Base-by-base conservation (phyloP, 2,888 invertebrate species). In the Drosophila fulvimacula region DNA sequence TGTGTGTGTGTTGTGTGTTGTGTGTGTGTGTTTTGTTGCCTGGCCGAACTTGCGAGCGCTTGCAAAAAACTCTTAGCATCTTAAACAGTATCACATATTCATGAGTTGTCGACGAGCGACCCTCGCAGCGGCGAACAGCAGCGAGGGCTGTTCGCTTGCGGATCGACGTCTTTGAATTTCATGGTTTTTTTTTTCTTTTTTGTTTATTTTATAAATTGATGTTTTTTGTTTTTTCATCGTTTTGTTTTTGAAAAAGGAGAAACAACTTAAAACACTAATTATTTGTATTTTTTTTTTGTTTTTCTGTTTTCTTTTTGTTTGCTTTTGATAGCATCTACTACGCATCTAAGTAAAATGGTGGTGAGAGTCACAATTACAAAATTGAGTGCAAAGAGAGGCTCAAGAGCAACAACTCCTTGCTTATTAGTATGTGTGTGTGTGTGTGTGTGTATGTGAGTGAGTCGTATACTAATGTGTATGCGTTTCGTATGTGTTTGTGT, bases 41-140 rank as follows among this genome's bases (percentile, higher is more conserved):
- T 73, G 75, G 68, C 75, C 76, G 78, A 36, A 57, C 65, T 62
- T 10, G 66, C 73, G 76, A 72, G 77, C 73, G 49, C 79, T 72
- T 30, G 72, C 78, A 75, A 64, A 73, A 84, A 82, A 88, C 88
- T 82, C 90, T 90, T 91, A 90, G 91, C 90, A 88, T 90, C 91
- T 90, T 90, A 90, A 90, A 89, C 90, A 88, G 91, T 89, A 90
- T 90, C 90, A 90, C 90, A 90, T 90, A 90, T 90, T 91, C 91
- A 91, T 90, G 90, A 90, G 90, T 90, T 90, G 88, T 85, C 86
- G 84, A 85, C 88, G 69, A 76, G 70, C 79, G 70, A 71, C 74
- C 78, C 74, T 76, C 48, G 78, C 76, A 76, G 76, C 60, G 78
- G 71, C 61, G 51, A 55, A 41, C 67, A 70, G 59, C 44, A 68